Conservation (phyloP, 1,140 invertebrate genomes). For the Panagrolaimus sp. region DNA sequence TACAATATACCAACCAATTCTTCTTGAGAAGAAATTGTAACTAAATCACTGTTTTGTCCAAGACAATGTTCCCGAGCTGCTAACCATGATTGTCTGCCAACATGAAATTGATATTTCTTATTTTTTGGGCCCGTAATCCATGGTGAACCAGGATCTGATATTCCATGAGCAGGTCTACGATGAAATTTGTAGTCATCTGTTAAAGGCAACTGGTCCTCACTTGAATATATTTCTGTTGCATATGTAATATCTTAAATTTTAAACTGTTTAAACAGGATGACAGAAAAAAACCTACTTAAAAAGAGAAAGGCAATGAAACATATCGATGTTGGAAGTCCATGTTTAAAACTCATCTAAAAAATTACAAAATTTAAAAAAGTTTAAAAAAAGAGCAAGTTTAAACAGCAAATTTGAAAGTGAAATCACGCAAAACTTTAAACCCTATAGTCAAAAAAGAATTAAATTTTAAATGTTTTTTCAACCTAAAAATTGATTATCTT, state of each 20-base stretch:
- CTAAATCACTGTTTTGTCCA: slow-evolving; percentile 44
- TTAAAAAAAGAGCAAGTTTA: neutral
- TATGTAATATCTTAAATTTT: neutral
- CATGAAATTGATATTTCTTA: slow-evolving; percentile 47
- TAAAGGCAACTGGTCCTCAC: neutral
- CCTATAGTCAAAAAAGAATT: no score
- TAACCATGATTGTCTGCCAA: slow-evolving; percentile 50
- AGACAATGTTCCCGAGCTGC: slow-evolving; percentile 44
- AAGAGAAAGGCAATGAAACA: neutral
- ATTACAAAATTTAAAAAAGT: slow-evolving; percentile 2
- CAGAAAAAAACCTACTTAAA: neutral
- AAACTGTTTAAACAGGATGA: neutral
- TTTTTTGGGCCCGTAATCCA: slow-evolving; percentile 42
- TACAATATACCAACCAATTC: slow-evolving; percentile 35
- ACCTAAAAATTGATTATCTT: no score
- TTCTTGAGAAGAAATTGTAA: slow-evolving; percentile 29
- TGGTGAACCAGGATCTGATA: slow-evolving; percentile 18
- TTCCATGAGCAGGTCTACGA: slow-evolving; percentile 7
- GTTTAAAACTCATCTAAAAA: no score
- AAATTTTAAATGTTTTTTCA: no score
- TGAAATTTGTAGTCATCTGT: neutral
- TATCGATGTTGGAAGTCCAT: no score
- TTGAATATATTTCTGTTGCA: slow-evolving; percentile 8
- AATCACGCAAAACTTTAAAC: no score
- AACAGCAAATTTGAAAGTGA: neutral